Base-by-base conservation (phyloP, 2,113 vertebrate species). In the Junco hyemalis region DNA sequence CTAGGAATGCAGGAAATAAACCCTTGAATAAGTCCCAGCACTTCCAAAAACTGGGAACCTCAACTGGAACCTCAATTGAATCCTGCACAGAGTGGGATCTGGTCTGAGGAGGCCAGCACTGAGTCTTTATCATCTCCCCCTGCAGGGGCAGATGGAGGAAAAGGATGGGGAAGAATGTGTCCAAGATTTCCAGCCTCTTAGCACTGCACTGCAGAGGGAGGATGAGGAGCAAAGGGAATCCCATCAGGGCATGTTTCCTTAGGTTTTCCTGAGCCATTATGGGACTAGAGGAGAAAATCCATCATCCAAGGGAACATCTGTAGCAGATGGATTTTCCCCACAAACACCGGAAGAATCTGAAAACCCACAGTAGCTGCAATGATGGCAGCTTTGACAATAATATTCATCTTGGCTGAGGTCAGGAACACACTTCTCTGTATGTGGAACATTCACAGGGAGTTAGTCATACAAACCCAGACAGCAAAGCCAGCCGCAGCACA, bases 381-480 rank as follows among this genome's bases (percentile, higher is more conserved):
- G 60, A 83, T 71, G 90, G 88, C 68, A 81, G 48, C 76, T 93
- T 73, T 78, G 88, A 93, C 93, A 96, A 71, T 56, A 96, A 94
- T 96, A 92, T 90, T 96, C 86, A 71, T 95, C 93, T 94, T 94
- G 90, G 82, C 93, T 88, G 90, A 94, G 44, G 57, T 78, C 76
- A 92, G 68, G 82, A 94, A 60, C 90, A 95, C 70, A 78, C 51
- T 93, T 94, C 74, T 88, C 79, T 83, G 63, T 63, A 90, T 70
- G 74, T 90, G 85, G 93, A 96, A 95, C 88, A 90, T 96, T 96
- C 92, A 56, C 47, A 66, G 33, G 56, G 85, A 77, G 36, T 94
- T 96, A 97, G 79, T 96, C 93, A 96, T 74, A 81, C 40, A 93
- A 95, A 93, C 54, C 66, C 92, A 94, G 85, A 96, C 17, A 6